Conservation (phyloP, 1,140 invertebrate genomes). For the Diachasmimorpha longicaudata region DNA sequence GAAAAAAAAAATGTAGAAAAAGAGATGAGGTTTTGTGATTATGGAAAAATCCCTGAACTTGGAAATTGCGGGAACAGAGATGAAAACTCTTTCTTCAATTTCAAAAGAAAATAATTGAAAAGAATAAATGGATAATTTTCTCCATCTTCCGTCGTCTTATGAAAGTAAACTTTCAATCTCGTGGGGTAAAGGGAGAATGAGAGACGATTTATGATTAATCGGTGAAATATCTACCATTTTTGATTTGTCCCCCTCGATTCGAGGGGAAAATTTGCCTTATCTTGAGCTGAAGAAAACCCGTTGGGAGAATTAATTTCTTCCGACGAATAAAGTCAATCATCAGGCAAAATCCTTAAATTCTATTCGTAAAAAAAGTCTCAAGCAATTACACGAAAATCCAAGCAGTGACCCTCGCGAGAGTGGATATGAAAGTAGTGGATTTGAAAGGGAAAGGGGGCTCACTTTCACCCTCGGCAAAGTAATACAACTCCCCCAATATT, state of each 20-base stretch:
- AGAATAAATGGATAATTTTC: slow-evolving; percentile 45
- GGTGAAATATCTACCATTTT: slow-evolving; percentile 24
- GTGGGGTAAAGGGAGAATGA: slow-evolving; percentile 13
- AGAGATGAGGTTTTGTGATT: neutral
- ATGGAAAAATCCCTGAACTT: neutral
- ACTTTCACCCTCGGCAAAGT: slow-evolving; percentile 1
- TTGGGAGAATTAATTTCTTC: neutral
- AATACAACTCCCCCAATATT: neutral
- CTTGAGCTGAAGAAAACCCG: neutral
- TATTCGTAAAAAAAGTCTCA: neutral
- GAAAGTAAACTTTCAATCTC: slow-evolving; percentile 47
- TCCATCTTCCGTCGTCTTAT: slow-evolving; percentile 32
- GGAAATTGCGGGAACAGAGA: neutral
- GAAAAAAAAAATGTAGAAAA: neutral
- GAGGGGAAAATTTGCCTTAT: neutral
- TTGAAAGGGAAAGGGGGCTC: neutral
- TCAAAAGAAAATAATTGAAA: slow-evolving; percentile 38
- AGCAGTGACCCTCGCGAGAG: neutral
- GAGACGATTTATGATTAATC: slow-evolving; percentile 51
- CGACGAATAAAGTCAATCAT: slow-evolving; percentile 13
- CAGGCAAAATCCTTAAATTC: neutral
- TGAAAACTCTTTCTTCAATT: neutral
- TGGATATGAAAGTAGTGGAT: neutral
- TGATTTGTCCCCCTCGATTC: neutral
- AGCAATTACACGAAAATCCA: slow-evolving; percentile 23